Base-by-base conservation (phyloP, 2,888 invertebrate species). In the Drosophila pseudotakahashii region DNA sequence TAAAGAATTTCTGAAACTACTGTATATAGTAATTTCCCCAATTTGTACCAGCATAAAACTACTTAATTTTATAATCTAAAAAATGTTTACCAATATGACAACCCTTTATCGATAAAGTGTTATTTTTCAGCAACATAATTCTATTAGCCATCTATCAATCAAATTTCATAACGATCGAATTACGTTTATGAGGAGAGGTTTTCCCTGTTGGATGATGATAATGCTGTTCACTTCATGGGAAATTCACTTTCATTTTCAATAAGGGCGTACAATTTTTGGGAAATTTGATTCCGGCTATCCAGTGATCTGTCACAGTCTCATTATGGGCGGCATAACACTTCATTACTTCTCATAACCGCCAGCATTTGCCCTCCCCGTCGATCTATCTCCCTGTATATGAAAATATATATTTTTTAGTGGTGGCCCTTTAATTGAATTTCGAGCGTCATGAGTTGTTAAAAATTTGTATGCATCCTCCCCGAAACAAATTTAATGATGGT, bases 261-360 rank as follows among this genome's bases (percentile, higher is more conserved):
- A 59, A 59, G 32, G 37, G 36, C 60, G 34, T 44, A 36, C 57
- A 44, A 34, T 45, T 14, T 55, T 32, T 10, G 57, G 41, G 14
- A 62, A 62, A 62, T 41, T 61, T 13, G 62, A 62, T 47, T 30
- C 39, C n/a, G 13, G 37, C n/a, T 14, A 50, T 14, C 45, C 37
- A 61, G 62, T 48, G 66, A 66, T 66, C 66, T 47, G 47, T 68
- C 66, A 67, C 54, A 67, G 68, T 32, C 66, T 66, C 66, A 54
- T 66, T 66, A 68, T 45, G 37, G 53, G 11, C 32, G 34, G 44
- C 19, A 55, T 55, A 30, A 36, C 62, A 47, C 60, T 61, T 59
- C 44, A 23, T 55, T 34, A 26, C 34, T 32, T 30, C 39, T 19
- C 34, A 30, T 42, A 58, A 19, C 63, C 63, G 30, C 63, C 64